Conservation (phyloP, 2,888 invertebrate genomes). For the Drosophila mettleri region DNA sequence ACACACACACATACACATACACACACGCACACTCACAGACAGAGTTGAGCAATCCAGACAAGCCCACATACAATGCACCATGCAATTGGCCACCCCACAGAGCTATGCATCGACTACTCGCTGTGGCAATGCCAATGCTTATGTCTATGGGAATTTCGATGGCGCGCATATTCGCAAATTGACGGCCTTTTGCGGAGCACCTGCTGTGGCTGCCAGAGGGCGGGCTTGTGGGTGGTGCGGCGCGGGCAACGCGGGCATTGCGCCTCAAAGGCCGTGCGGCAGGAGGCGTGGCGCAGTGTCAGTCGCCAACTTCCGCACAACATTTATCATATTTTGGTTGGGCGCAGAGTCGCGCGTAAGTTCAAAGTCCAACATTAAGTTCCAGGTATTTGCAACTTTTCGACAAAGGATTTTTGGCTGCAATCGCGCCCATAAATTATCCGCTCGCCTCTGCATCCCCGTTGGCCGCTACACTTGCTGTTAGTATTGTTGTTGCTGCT, state of each 20-base stretch:
- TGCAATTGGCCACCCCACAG: constrained; percentile 46
- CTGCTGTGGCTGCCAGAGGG: constrained; percentile 11
- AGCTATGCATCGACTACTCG: constrained; percentile 31
- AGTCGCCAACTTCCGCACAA: constrained; percentile 66
- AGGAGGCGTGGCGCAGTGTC: constrained; percentile 37
- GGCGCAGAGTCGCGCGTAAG: constrained; percentile 49
- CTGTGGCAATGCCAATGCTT: constrained; percentile 50
- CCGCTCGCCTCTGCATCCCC: constrained; percentile 30
- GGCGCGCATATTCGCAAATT: constrained; percentile 73
- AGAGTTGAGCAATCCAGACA: neutral
- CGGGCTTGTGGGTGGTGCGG: neutral
- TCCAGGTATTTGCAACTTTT: constrained; percentile 80
- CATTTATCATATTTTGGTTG: constrained; percentile 75
- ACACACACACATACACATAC: too few species aligned
- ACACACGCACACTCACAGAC: neutral
- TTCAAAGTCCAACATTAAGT: constrained; percentile 80
- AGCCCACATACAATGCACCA: constrained; percentile 21
- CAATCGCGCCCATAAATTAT: constrained; percentile 78
- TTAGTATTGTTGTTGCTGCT: constrained; percentile 25
- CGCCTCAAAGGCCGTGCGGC: constrained; percentile 14
- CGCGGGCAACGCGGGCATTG: too few species aligned
- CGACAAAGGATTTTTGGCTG: constrained; percentile 81
- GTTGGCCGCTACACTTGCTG: constrained; percentile 9
- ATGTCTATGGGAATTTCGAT: constrained; percentile 57
- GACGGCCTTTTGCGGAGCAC: constrained; percentile 49